Evolutionary conservation across 1,140 invertebrate species (phyloP).

Genomic region (Lamellibrachia luymesi): DNA sequence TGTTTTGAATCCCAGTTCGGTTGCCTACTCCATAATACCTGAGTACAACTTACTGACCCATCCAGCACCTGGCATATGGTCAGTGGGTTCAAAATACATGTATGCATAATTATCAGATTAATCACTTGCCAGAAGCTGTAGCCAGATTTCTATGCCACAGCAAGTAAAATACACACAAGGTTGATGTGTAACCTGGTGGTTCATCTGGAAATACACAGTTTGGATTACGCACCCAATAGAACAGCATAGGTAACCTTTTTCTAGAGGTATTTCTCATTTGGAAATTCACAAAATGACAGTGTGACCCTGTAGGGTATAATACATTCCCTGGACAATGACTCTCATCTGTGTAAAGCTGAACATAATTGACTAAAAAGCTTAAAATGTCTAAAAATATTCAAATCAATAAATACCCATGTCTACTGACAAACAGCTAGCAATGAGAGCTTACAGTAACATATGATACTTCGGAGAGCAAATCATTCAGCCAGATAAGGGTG

Average conservation of each 20-base stretch:
- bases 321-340: neutral
- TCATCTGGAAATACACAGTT: too few species aligned
- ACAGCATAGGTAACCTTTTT: neutral
- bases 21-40: neutral
- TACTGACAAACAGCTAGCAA: neutral
- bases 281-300: neutral
- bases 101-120: neutral
- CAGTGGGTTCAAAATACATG: neutral
- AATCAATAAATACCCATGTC: neutral
- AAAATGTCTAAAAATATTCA: neutral
- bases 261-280: neutral
- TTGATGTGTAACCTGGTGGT: neutral
- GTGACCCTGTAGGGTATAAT: neutral
- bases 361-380: neutral
- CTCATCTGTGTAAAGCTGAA: neutral
- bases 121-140: neutral
- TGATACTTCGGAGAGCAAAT: neutral
- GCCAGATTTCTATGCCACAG: neutral
- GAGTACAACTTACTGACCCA: neutral
- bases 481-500: neutral
- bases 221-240: neutral
- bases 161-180: neutral
- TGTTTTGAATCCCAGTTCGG: neutral
- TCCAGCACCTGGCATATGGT: neutral
- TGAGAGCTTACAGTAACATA: neutral